A percentile compares a stretch with the other conserved stretches of the same genome.
Conservation (phyloP, 2,113 vertebrate species). For the Campylorhamphus procurvoides region DNA sequence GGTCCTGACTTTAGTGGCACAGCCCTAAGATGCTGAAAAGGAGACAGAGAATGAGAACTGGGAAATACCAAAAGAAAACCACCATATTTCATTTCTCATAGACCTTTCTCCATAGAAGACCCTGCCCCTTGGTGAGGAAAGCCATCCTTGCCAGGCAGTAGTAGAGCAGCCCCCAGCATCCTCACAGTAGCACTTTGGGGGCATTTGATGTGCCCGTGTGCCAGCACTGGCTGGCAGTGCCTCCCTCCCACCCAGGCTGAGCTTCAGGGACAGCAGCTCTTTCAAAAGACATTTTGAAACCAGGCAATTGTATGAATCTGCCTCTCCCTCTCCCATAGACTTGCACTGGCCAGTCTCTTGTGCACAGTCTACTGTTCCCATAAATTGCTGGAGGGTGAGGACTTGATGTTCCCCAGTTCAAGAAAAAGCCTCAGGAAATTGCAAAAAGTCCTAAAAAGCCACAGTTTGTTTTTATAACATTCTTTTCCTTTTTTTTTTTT, state of each 20-base stretch:
- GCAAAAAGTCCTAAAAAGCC: constrained; percentile 69
- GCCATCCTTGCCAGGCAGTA: not conserved
- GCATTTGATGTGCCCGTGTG: not conserved
- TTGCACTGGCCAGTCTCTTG: not conserved
- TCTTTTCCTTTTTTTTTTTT: constrained; percentile 40
- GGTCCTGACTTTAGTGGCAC: not conserved
- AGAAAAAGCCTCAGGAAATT: constrained; percentile 68
- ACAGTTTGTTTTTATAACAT: constrained; percentile 62
- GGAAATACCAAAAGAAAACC: rapidly evolving
- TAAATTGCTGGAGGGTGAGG: constrained; percentile 29
- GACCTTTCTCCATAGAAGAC: not conserved
- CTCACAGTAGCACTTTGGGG: not conserved
- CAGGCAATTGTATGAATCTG: not conserved
- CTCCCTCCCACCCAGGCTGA: not conserved
- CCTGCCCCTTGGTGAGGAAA: not conserved
- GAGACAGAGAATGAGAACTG: not conserved
- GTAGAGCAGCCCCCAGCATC: not conserved
- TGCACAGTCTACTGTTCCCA: constrained; percentile 46
- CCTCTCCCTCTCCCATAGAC: not conserved
- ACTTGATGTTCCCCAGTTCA: constrained; percentile 58
- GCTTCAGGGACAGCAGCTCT: not conserved
- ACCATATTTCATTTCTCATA: not conserved
- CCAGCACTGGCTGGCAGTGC: not conserved
- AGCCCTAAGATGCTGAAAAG: not conserved
- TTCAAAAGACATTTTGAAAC: not conserved